These are phyloP conservation scores for Cyrtonyx montezumae DNA, from an alignment of 2,113 vertebrate species.

Conservation along the genomic window DNA sequence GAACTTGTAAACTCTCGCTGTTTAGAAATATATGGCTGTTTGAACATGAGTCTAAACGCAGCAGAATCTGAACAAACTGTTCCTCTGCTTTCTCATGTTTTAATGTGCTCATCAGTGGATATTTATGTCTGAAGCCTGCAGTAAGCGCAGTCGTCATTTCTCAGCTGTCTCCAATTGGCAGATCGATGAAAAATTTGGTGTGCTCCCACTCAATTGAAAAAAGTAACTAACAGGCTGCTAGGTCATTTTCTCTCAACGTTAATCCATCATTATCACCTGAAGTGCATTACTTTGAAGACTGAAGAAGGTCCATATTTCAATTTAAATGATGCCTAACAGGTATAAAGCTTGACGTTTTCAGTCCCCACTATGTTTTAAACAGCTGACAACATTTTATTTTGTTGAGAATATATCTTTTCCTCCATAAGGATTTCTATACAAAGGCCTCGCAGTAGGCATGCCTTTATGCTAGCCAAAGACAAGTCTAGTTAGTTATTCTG, in stretches of 20 bases:
- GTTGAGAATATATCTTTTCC: slow-evolving; percentile 35
- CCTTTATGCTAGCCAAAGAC: slow-evolving; percentile 29
- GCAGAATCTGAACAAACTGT: slow-evolving; percentile 5
- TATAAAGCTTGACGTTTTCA: slow-evolving; percentile 73
- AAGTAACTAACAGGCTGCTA: slow-evolving; percentile 72
- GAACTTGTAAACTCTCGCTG: slow-evolving; percentile 48
- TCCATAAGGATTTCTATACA: slow-evolving; percentile 12
- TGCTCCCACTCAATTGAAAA: slow-evolving; percentile 63
- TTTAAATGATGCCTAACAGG: slow-evolving; percentile 75
- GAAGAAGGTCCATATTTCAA: slow-evolving; percentile 73
- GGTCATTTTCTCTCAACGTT: slow-evolving; percentile 70
- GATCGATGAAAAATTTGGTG: slow-evolving; percentile 74
- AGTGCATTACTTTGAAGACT: slow-evolving; percentile 71
- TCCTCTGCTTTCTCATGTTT: slow-evolving; percentile 39
- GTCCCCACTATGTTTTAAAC: slow-evolving; percentile 62
- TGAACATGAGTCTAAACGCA: neutral
- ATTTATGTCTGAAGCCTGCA: slow-evolving; percentile 45
- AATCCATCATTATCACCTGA: slow-evolving; percentile 79
- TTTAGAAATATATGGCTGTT: slow-evolving; percentile 42
- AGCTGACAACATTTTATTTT: slow-evolving; percentile 71
- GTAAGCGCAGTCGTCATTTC: slow-evolving; percentile 59
- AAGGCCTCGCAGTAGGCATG: neutral
- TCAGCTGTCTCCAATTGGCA: slow-evolving; percentile 76
- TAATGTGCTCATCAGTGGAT: slow-evolving; percentile 62
- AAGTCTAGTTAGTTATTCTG: neutral